Evolutionary conservation across 64 coral and sea anemone genomes (phyloP).

Genomic region (Acropora yongei): DNA sequence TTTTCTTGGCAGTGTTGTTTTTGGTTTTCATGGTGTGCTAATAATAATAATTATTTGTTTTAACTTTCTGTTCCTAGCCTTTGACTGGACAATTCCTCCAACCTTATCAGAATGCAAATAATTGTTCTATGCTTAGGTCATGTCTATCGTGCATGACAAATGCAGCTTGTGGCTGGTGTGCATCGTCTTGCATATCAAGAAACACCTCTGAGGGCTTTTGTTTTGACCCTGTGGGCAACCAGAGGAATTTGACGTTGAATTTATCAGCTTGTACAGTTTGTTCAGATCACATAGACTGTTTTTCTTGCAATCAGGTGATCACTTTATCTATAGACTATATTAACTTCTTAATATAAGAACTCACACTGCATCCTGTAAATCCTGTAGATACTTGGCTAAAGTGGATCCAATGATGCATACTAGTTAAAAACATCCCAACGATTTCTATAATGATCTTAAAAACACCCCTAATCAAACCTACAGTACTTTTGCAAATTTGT

Average conservation of each 20-base stretch:
- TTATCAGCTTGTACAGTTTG: slow-evolving; percentile 72
- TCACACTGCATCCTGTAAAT: no score
- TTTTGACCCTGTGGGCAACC: slow-evolving; percentile 33
- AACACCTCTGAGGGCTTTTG: not conserved
- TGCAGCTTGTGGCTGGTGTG: slow-evolving; percentile 93
- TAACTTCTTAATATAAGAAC: not conserved
- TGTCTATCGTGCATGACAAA: slow-evolving; percentile 91
- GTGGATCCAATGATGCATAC: no score
- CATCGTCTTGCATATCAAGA: slow-evolving; percentile 62
- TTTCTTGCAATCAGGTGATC: slow-evolving; percentile 69
- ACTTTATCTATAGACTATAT: not conserved
- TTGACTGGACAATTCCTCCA: slow-evolving; percentile 54
- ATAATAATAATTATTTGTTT: not conserved
- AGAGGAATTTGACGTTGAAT: slow-evolving; percentile 74
- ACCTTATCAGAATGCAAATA: slow-evolving; percentile 43
- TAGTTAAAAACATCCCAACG: no score
- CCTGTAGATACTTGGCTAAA: no score
- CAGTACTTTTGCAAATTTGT: no score
- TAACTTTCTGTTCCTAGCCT: slow-evolving; percentile 1
- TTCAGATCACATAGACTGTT: slow-evolving; percentile 76
- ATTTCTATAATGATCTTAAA: no score
- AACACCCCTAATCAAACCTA: no score
- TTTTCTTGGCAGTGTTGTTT: not conserved
- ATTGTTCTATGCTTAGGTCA: slow-evolving; percentile 44
- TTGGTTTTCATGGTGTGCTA: no score